phyloP scores from a whole-genome alignment of 2,888 invertebrate species.

The Netelia fuscicornis region DNA sequence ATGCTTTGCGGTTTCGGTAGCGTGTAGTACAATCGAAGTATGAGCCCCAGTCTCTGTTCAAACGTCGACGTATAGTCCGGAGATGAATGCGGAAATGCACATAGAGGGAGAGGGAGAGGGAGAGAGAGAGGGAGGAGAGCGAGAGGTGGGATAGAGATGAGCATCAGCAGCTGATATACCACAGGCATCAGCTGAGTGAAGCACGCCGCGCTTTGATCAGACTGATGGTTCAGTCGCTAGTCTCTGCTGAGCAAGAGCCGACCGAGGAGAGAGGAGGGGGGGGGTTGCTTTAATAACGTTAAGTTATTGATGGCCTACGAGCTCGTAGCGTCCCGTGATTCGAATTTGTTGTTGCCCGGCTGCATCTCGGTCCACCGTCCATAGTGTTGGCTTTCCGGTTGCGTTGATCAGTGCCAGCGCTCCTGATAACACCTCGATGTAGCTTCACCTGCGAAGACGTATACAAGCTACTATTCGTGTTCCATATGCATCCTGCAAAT shows the following conservation, averaged over 20 bases:
- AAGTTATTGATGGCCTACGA: conserved; percentile 71
- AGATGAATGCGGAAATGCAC: conserved; percentile 28
- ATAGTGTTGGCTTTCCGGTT: background rate
- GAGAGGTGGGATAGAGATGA: conserved; percentile 23
- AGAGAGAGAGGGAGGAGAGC: conserved; percentile 4
- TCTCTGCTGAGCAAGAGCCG: conserved; percentile 11
- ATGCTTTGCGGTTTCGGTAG: conserved; percentile 4
- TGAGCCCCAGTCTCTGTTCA: conserved; percentile 20
- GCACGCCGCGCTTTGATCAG: conserved; percentile 74
- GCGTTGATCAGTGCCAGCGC: background rate
- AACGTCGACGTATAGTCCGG: conserved; percentile 9
- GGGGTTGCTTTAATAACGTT: conserved; percentile 70
- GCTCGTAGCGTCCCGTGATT: conserved; percentile 45
- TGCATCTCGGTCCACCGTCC: conserved; percentile 26
- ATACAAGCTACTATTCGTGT: background rate
- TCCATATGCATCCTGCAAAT: background rate
- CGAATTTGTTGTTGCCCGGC: conserved; percentile 68
- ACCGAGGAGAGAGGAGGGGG: conserved; percentile 2
- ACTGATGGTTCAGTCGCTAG: conserved; percentile 73
- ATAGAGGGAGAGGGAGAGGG: conserved; percentile 13
- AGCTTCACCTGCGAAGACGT: conserved; percentile 1
- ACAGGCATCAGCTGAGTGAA: conserved; percentile 70
- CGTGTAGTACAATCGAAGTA: conserved; percentile 15
- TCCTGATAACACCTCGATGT: conserved; percentile 1
- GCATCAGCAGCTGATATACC: conserved; percentile 48